phyloP scores from a whole-genome alignment of 2,797 vertebrate species.

The Hoplostethus atlanticus region DNA sequence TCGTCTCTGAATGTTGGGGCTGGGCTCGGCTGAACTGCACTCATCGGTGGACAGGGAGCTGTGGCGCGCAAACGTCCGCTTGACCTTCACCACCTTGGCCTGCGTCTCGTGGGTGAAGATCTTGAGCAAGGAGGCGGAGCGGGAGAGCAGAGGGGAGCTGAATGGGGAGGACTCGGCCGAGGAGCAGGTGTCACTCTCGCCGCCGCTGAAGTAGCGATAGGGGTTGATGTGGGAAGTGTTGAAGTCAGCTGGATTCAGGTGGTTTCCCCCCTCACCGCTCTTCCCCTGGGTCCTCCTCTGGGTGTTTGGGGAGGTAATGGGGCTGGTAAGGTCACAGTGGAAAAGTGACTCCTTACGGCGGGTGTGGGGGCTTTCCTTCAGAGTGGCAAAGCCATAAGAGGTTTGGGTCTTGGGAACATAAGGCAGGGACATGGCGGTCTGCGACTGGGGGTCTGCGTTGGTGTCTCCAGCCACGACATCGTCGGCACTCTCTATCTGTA shows the following conservation, averaged over 20 bases:
- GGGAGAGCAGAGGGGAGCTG: conserved; percentile 92
- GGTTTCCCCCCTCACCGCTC: conserved; percentile 78
- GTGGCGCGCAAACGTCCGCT: conserved; percentile 91
- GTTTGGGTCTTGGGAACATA: conserved; percentile 97
- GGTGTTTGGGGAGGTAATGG: conserved; percentile 89
- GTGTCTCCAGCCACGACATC: conserved; percentile 88
- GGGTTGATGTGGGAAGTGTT: conserved; percentile 91
- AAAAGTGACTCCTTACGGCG: conserved; percentile 96
- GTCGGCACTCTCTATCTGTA: conserved; percentile 95
- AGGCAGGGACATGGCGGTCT: conserved; percentile 93
- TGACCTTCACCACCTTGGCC: conserved; percentile 94
- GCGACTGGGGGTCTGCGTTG: conserved; percentile 92
- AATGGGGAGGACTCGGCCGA: conserved; percentile 97
- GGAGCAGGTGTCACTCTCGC: conserved; percentile 96
- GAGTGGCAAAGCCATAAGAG: conserved; percentile 93
- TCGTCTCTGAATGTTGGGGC: conserved; percentile 90
- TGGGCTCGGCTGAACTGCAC: conserved; percentile 94
- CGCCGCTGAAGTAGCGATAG: conserved; percentile 93
- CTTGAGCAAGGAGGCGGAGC: conserved; percentile 94
- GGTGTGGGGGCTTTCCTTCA: conserved; percentile 97
- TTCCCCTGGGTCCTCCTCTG: conserved; percentile 80
- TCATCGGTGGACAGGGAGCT: conserved; percentile 96
- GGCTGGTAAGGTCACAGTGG: conserved; percentile 93
- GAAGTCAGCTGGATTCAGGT: conserved; percentile 86
- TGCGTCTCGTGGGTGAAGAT: conserved; percentile 96